Conservation (phyloP, 2,888 invertebrate species). For the Drosophila nigritarsus region DNA sequence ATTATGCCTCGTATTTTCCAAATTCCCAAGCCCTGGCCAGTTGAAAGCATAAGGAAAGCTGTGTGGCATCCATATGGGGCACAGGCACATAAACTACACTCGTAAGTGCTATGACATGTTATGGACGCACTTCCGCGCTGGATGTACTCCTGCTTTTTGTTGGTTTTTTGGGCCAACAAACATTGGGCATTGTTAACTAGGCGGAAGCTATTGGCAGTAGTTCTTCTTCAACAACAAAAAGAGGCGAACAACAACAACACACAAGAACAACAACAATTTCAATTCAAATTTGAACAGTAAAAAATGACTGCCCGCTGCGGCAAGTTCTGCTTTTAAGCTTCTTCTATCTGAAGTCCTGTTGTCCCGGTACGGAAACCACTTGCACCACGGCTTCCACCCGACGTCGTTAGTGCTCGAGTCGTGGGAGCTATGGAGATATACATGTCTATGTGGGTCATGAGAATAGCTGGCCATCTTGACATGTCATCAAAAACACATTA, state of each 20-base stretch:
- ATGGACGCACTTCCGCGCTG: slow-evolving; percentile 60
- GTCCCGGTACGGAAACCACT: slow-evolving; percentile 34
- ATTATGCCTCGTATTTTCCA: slow-evolving; percentile 36
- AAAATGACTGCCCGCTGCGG: slow-evolving; percentile 27
- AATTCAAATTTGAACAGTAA: slow-evolving; percentile 52
- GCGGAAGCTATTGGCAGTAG: slow-evolving; percentile 68
- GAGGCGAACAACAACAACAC: not conserved
- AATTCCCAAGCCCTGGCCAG: slow-evolving; percentile 18
- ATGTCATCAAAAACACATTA: slow-evolving; percentile 81
- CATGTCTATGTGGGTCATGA: slow-evolving; percentile 9
- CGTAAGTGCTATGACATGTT: slow-evolving; percentile 68
- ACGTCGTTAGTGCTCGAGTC: slow-evolving; percentile 35
- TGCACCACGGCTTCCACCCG: slow-evolving; percentile 21
- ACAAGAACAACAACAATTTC: slow-evolving; percentile 19
- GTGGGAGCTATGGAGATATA: slow-evolving; percentile 6
- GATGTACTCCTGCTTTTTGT: slow-evolving; percentile 1
- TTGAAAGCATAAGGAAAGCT: slow-evolving; percentile 15
- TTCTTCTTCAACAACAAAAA: slow-evolving; percentile 18
- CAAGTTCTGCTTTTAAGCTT: slow-evolving; percentile 21
- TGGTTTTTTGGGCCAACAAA: slow-evolving; percentile 50
- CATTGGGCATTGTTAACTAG: slow-evolving; percentile 63
- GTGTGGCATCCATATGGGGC: slow-evolving; percentile 30
- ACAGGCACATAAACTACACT: slow-evolving; percentile 39
- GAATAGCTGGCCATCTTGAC: slow-evolving; percentile 61
- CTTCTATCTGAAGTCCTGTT: slow-evolving; percentile 31